Percentiles rank a stretch among this genome's conserved stretches.
These are phyloP conservation scores for Antechinus stuartii DNA, from an alignment of 2,113 vertebrate genomes.

Conservation along the genomic window DNA sequence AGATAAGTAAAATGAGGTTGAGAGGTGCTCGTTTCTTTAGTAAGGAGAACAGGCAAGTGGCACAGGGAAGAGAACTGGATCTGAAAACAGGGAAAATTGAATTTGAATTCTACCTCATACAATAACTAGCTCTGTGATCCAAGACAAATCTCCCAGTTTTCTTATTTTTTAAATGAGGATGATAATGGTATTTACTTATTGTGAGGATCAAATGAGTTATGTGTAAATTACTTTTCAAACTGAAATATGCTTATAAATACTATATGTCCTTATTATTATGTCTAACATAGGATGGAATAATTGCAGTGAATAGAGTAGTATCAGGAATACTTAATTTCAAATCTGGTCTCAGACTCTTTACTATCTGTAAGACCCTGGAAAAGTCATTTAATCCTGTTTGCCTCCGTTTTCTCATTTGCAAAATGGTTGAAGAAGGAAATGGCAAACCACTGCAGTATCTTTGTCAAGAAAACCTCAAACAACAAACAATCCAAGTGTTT, in stretches of 20 bases:
- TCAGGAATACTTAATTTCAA: background rate
- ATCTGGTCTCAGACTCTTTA: background rate
- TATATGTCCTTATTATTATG: background rate
- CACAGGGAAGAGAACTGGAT: background rate
- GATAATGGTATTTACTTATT: background rate
- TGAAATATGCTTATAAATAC: background rate
- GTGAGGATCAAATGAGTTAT: background rate
- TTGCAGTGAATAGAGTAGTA: background rate
- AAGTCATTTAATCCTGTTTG: background rate
- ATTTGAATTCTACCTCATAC: background rate
- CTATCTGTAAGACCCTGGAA: background rate
- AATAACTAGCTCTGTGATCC: background rate
- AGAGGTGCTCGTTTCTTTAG: background rate
- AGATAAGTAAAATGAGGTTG: background rate
- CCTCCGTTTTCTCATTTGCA: background rate
- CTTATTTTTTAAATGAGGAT: background rate
- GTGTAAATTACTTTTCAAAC: background rate
- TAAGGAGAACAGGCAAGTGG: background rate
- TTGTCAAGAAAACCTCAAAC: background rate
- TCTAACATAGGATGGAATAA: background rate
- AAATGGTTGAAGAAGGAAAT: background rate
- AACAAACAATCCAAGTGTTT: background rate
- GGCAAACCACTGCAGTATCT: background rate
- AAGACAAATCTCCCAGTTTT: background rate
- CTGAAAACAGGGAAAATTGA: background rate